Conservation (phyloP, 2,113 vertebrate species). For the Probosciger aterrimus region DNA sequence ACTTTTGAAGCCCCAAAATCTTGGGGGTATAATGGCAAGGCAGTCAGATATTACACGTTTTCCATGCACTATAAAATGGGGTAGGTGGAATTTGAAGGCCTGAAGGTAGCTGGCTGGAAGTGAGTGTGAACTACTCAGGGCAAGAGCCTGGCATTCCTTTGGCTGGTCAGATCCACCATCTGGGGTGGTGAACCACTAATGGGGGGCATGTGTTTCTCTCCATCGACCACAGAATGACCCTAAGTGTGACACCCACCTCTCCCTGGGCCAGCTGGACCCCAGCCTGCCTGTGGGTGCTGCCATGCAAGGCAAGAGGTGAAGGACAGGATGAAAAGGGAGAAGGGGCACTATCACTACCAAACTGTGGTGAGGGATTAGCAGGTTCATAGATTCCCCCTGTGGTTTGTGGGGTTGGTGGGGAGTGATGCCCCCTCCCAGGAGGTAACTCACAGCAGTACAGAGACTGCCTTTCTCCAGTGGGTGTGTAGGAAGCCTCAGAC, state of each 20-base stretch:
- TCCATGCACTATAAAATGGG: neutral
- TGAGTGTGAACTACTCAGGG: neutral
- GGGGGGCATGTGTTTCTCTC: neutral
- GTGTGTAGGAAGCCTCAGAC: neutral
- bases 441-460: neutral
- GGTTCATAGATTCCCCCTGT: neutral
- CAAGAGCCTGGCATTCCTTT: neutral
- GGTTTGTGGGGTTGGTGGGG: neutral
- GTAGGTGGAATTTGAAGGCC: neutral
- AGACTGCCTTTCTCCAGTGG: neutral
- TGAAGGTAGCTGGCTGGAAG: neutral
- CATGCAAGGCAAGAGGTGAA: accelerated
- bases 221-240: neutral
- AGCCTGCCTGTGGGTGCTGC: neutral
- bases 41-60: neutral
- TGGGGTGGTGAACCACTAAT: neutral
- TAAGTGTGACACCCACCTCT: neutral
- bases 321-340: neutral
- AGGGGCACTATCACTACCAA: neutral
- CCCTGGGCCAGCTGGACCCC: neutral
- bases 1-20: neutral
- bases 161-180: accelerated
- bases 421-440: accelerated
- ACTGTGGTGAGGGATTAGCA: neutral
- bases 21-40: neutral